Conservation (phyloP, 2,888 invertebrate genomes). For the Litoditis marina region DNA sequence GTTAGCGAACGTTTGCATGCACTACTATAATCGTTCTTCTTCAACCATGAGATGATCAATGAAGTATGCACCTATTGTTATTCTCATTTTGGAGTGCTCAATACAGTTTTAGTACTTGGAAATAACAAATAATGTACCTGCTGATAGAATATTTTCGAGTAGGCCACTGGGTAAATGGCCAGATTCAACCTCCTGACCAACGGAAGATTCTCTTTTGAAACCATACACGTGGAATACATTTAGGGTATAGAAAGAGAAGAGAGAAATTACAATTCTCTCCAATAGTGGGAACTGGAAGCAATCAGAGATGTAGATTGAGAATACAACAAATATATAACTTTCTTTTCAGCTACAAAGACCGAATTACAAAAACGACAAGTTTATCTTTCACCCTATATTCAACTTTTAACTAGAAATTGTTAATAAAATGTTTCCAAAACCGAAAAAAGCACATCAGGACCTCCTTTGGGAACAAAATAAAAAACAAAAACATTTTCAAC, state of each 20-base stretch:
- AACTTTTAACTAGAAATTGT: no score
- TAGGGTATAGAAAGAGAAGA: neutral
- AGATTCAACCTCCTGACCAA: no score
- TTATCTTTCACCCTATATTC: no score
- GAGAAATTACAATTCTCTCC: neutral
- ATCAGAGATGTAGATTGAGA: neutral
- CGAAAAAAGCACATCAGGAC: no score
- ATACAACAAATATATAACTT: neutral
- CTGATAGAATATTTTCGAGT: conserved; percentile 24
- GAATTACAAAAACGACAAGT: no score
- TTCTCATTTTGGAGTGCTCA: neutral
- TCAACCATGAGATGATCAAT: no score
- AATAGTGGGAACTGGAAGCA: neutral
- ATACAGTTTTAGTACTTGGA: neutral
- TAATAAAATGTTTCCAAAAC: no score
- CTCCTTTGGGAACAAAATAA: no score
- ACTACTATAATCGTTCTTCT: no score
- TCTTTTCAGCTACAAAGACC: neutral
- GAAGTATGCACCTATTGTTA: conserved; percentile 1
- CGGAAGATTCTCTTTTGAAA: conserved; percentile 1
- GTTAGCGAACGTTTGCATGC: no score
- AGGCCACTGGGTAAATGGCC: conserved; percentile 25
- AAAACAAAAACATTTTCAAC: no score
- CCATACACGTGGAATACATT: neutral
- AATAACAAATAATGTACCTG: conserved; percentile 7